Evolutionary conservation across 92 coral and sea anemone species (phyloP), one percentile per base, ranked within the genome.

Genomic region (Anthopleura xanthogrammica): DNA sequence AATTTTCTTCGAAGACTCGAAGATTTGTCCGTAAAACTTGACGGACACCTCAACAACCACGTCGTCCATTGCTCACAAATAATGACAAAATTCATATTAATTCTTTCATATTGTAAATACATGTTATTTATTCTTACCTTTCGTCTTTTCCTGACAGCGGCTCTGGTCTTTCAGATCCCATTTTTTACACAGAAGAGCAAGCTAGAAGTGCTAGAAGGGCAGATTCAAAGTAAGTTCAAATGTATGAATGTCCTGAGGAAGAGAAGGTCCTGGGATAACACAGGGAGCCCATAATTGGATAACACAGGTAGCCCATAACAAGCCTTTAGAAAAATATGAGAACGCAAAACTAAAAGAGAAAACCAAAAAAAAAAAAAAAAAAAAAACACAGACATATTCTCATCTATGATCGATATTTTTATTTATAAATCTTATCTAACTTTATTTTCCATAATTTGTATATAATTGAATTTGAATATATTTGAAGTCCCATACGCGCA

Each of bases 141-240:
- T 92, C 94, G 66, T 93, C 97, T 86, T 93, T 95, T 70, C 93
- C 98, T 24, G 98, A 95, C 36, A 92, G 90, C 19, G 98, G 91
- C 83, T 95, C 97, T 41, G 98, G 98, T 74, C 94, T 90, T 83
- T 77, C 79, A 41, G 50, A 56, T 2, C 42, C 79, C 91, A 86
- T 86, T 23, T 56, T 64, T 62, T 62, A 20, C 23, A 23, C 36
- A 62, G 39, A 62, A n/a, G 6, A 58, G 19, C n/a, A 14, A 19
- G 64, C 13, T 19, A 29, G 36, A 29, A 29, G 36, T 29, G 36
- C 36, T 29, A 29, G 36, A 29, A 29, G 36, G 36, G 36, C 36
- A 29, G 36, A 29, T 29, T 29, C 36, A 29, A 29, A 29, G n/a
- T 57, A 19, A 1, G 5, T 16, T 16, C 64, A 14, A 58, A 19